Percentiles rank a stretch among this genome's conserved stretches.
Evolutionary conservation across 1,140 invertebrate species (phyloP).

Genomic region (Microplitis mediator): DNA sequence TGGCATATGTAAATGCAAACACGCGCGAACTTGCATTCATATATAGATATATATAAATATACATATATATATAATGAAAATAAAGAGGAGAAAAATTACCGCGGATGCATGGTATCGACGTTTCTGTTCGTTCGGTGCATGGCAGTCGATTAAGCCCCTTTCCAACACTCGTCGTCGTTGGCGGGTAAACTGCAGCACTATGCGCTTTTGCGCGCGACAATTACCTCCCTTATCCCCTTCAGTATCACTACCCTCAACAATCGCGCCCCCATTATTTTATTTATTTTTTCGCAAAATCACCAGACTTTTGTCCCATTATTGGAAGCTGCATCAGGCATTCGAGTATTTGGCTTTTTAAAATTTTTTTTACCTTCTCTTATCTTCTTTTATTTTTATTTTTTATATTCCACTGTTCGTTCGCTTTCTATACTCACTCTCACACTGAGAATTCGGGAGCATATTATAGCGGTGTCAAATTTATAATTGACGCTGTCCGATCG

Average conservation of each 20-base stretch:
- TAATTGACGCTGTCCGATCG: conserved; percentile 59
- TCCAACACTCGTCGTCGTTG: background rate
- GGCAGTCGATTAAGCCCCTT: conserved; percentile 45
- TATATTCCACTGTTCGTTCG: conserved; percentile 30
- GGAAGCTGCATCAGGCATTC: background rate
- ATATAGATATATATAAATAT: background rate
- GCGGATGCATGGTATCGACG: conserved; percentile 45
- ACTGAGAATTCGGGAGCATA: conserved; percentile 42
- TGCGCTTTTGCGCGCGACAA: conserved; percentile 18
- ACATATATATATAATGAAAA: conserved; percentile 16
- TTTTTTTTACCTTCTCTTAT: background rate
- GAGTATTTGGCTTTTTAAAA: too few relatives aligned
- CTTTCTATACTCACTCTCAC: background rate
- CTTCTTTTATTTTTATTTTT: conserved; percentile 18
- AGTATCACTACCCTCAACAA: too few relatives aligned
- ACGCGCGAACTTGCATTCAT: background rate
- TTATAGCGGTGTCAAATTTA: conserved; percentile 57
- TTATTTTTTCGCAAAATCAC: conserved; percentile 5
- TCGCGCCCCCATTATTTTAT: too few relatives aligned
- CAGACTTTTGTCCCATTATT: conserved; percentile 12
- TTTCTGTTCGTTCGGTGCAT: conserved; percentile 38
- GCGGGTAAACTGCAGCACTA: conserved; percentile 33
- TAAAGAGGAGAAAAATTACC: conserved; percentile 32
- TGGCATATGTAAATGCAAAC: background rate
- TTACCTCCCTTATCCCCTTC: background rate